phyloP scores from a whole-genome alignment of 2,888 invertebrate species.

The Ferrisia virgata region DNA sequence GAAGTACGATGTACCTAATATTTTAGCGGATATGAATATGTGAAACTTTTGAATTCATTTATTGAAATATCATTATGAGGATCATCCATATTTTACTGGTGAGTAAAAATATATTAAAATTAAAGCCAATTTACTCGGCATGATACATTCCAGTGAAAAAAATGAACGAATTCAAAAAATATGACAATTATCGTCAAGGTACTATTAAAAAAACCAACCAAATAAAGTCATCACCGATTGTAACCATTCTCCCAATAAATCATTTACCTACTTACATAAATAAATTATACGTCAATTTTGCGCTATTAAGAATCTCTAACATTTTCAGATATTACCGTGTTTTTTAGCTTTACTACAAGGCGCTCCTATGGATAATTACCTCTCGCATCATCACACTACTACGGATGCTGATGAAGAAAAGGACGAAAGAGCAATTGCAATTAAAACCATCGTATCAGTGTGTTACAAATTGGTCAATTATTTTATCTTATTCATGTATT shows the following conservation, averaged over 20 bases:
- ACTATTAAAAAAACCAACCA: no score
- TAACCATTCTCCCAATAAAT: no score
- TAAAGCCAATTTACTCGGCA: no score
- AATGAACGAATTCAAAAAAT: no score
- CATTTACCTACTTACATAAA: no score
- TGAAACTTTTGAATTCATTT: background rate
- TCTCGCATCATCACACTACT: background rate
- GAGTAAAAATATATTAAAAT: background rate
- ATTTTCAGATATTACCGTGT: background rate
- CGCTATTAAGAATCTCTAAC: background rate
- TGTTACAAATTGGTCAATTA: conserved; percentile 17
- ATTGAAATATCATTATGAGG: background rate
- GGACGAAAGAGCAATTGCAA: background rate
- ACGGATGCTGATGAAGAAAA: background rate
- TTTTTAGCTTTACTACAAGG: background rate
- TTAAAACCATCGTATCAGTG: background rate
- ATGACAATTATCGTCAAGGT: no score
- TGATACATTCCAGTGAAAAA: no score
- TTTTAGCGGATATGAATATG: background rate
- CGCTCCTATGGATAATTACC: background rate
- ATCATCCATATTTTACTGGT: background rate
- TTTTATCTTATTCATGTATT: conserved; percentile 16
- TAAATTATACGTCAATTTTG: no score
- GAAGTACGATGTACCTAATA: no score
- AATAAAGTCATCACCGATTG: no score